These are phyloP conservation scores for Fregata magnificens DNA, from an alignment of 2,113 vertebrate species.

Conservation along the genomic window DNA sequence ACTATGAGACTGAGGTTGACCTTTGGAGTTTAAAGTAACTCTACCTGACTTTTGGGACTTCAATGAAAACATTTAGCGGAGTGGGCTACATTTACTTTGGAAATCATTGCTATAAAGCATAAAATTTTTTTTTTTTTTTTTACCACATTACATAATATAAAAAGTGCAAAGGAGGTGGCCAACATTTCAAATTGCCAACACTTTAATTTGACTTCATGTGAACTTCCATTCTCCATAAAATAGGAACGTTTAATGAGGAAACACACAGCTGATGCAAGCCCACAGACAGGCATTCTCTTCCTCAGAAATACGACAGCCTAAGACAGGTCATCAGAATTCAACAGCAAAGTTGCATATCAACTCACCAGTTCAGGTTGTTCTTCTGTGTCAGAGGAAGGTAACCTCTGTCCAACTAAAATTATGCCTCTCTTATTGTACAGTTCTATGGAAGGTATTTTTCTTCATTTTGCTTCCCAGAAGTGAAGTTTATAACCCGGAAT, in stretches of 20 bases:
- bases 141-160: neutral
- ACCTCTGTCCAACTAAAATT: neutral
- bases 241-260: neutral
- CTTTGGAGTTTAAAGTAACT: neutral
- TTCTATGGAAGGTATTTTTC: neutral
- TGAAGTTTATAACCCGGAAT: slow-evolving; percentile 3
- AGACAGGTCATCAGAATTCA: neutral
- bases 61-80: neutral
- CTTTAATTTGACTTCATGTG: neutral
- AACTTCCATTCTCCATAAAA: neutral
- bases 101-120: neutral
- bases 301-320: neutral
- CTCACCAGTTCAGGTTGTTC: neutral
- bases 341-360: neutral
- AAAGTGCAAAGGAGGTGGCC: neutral
- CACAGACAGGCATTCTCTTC: neutral
- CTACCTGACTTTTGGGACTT: neutral
- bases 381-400: neutral
- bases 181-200: neutral
- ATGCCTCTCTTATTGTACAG: neutral
- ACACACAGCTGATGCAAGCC: neutral
- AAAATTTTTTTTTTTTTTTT: neutral
- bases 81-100: neutral
- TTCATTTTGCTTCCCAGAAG: neutral
- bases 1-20: neutral